Percentiles rank a stretch among this genome's conserved stretches.
Conservation (phyloP, 2,113 vertebrate species). For the Epinephelus cyanopodus region DNA sequence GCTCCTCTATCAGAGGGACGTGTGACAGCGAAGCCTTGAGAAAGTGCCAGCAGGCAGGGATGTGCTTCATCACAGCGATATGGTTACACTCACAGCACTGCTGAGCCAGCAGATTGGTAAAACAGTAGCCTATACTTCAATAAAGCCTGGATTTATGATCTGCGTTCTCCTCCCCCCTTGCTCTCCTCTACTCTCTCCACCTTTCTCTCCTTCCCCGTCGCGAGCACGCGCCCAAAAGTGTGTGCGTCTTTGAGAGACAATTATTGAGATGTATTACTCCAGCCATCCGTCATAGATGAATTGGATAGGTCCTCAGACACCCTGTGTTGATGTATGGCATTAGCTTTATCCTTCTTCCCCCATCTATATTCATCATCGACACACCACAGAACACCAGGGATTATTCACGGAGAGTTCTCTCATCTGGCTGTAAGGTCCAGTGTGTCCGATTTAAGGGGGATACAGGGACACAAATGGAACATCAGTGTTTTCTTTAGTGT, state of each 20-base stretch:
- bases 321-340: slow-evolving; percentile 56
- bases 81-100: slow-evolving; percentile 72
- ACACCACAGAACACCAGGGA: slow-evolving; percentile 33
- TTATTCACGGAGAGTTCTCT: slow-evolving; percentile 43
- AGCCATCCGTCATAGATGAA: slow-evolving; percentile 48
- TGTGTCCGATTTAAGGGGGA: too few relatives aligned
- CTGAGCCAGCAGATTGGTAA: slow-evolving; percentile 76
- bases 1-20: slow-evolving; percentile 48
- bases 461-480: too few relatives aligned
- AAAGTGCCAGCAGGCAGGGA: slow-evolving; percentile 65
- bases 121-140: slow-evolving; percentile 74
- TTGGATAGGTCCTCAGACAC: slow-evolving; percentile 46
- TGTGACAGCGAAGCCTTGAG: slow-evolving; percentile 69
- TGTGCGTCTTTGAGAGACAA: slow-evolving; percentile 44
- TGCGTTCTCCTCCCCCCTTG: slow-evolving; percentile 32
- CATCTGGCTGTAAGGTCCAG: slow-evolving; percentile 15
- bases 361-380: slow-evolving; percentile 55
- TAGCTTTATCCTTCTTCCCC: slow-evolving; percentile 33
- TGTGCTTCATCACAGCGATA: slow-evolving; percentile 75
- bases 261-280: slow-evolving; percentile 64
- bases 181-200: slow-evolving; percentile 12
- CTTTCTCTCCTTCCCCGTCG: not conserved
- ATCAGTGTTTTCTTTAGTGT: too few relatives aligned
- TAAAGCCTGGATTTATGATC: slow-evolving; percentile 75
- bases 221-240: not conserved